These are phyloP conservation scores for Lobophora halterata DNA, from an alignment of 2,888 invertebrate genomes.

Conservation along the genomic window DNA sequence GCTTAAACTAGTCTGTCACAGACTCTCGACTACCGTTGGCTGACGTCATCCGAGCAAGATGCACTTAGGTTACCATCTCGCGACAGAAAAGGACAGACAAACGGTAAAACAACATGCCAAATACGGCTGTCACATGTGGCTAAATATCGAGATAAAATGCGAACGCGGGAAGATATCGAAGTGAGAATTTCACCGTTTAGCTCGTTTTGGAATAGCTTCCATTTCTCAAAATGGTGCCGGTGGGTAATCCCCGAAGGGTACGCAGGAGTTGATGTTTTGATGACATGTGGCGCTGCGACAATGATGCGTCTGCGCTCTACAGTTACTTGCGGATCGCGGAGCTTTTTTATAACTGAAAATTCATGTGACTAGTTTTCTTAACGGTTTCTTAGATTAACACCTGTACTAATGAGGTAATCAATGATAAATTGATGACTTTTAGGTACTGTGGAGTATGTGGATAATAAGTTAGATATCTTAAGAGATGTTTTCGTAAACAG, in stretches of 20 bases:
- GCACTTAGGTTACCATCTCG: constrained; percentile 20
- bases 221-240: constrained; percentile 30
- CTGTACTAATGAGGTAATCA: constrained; percentile 24
- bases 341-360: constrained; percentile 34
- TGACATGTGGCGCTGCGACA: constrained; percentile 51
- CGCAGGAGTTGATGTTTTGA: constrained; percentile 48
- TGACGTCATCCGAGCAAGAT: constrained; percentile 66
- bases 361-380: constrained; percentile 28
- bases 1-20: constrained; percentile 37
- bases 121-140: constrained; percentile 75
- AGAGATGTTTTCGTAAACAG: too few species aligned
- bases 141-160: constrained; percentile 64
- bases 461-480: too few species aligned
- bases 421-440: too few species aligned
- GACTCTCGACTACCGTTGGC: constrained; percentile 56
- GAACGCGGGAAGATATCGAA: constrained; percentile 45
- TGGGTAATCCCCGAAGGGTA: constrained; percentile 30
- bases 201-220: constrained; percentile 48
- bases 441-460: too few species aligned
- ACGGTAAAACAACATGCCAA: constrained; percentile 71
- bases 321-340: constrained; percentile 14
- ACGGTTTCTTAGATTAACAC: constrained; percentile 15
- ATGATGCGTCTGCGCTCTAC: constrained; percentile 35
- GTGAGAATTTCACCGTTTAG: constrained; percentile 48
- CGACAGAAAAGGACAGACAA: constrained; percentile 41